A percentile compares a stretch with the other conserved stretches of the same genome.
Evolutionary conservation across 1,140 invertebrate genomes (phyloP).

Genomic region (Holotrichia oblita): DNA sequence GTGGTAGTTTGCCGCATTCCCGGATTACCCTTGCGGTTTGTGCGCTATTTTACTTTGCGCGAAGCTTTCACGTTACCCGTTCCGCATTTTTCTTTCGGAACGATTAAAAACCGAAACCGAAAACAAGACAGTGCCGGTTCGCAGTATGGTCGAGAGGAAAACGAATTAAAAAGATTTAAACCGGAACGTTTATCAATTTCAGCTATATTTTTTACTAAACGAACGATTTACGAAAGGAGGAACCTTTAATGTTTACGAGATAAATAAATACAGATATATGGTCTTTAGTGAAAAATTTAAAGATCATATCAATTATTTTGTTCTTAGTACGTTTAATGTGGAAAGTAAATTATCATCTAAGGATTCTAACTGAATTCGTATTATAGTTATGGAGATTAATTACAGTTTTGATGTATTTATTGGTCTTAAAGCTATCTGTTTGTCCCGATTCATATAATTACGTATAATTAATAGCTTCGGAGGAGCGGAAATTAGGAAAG

Average conservation of each 20-base stretch:
- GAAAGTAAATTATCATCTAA: background rate
- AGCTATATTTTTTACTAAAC: background rate
- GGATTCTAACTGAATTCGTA: background rate
- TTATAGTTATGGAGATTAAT: background rate
- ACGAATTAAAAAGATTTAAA: constrained; percentile 5
- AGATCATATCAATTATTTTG: background rate
- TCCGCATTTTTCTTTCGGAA: background rate
- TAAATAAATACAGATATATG: background rate
- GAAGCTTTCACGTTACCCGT: background rate
- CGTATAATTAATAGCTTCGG: too few relatives aligned
- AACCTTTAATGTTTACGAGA: background rate
- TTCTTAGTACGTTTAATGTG: background rate
- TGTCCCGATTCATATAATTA: background rate
- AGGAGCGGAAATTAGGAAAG: too few relatives aligned
- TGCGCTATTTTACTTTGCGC: background rate
- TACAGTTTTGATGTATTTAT: background rate
- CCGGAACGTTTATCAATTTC: background rate
- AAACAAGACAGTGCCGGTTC: background rate
- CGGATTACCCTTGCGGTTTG: constrained; percentile 10
- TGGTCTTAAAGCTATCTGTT: background rate
- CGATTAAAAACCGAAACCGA: background rate
- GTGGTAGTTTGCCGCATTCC: background rate
- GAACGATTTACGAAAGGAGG: background rate
- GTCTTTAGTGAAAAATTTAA: background rate
- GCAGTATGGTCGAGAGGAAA: background rate